Base-by-base conservation (phyloP, 2,113 vertebrate genomes). In the Tilapia sparmanii region DNA sequence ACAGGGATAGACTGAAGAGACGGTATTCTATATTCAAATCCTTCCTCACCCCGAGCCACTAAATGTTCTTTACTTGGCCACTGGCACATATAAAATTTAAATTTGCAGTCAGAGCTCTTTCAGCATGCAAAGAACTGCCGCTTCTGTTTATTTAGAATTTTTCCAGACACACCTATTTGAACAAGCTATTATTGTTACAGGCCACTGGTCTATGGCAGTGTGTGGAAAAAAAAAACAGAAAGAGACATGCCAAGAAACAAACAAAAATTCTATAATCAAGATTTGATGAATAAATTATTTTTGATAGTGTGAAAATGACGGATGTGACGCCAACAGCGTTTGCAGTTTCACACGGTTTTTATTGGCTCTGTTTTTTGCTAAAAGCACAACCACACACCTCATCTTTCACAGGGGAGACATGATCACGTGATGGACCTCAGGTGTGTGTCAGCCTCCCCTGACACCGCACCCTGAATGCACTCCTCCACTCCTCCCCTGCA, bases 221-320 rank as follows among this genome's bases (percentile, higher is more conserved):
- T 33, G 2, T 61, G 29, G 5, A 0, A 0, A 2, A 3, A 22
- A 53, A 61, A 33, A 31, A 2, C 15, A 59, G 8, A 31, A 59
- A 59, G 55, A 59, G 26, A 61, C 8, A 63, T 63, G 16, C 29
- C 29, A 63, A 63, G 2, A 63, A 33, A 63, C 29, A 59, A 59
- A 59, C 57, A 59, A 59, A 59, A 59, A 59, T 4, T 61, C 29
- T 61, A 9, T 18, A 61, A 61, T 33, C 0, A 61, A 1, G 16
- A 33, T 33, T 61, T 61, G 57, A 10, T 19, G 3, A 61, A 19
- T 61, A 61, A 61, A 19, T 33, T 19, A 61, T 2, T 61, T 33
- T 61, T 61, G 26, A 59, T 59, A 29, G 55, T 5, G 0, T 16
- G 55, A 59, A 59, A 59, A 59, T 59, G 24, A 59, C 8, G 0